These are phyloP conservation scores for Otolemur crassicaudatus DNA, from an alignment of 2,797 vertebrate species.

Conservation along the genomic window DNA sequence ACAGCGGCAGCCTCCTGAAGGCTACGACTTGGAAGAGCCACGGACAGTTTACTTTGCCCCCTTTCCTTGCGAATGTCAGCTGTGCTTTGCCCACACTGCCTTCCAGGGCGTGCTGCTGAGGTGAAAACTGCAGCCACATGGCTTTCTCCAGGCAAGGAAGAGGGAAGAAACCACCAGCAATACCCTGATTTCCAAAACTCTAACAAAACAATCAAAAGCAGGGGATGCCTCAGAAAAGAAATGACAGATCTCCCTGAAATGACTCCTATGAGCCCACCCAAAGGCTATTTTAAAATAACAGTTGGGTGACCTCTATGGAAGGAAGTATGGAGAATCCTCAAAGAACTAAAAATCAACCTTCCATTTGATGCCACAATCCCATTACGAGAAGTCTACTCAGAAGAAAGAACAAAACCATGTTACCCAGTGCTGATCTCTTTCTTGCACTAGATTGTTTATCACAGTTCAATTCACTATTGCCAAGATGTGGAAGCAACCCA, in stretches of 20 bases:
- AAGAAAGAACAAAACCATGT: no score
- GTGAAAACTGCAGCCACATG: slow-evolving; percentile 35
- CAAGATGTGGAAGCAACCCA: no score
- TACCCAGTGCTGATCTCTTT: no score
- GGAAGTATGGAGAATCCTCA: no score
- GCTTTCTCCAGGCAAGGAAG: slow-evolving; percentile 47
- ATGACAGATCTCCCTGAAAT: background rate
- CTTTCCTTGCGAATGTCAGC: background rate
- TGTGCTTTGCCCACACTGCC: background rate
- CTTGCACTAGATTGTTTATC: no score
- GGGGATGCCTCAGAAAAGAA: slow-evolving; percentile 2
- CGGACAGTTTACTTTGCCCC: background rate
- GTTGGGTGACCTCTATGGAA: background rate
- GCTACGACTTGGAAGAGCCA: background rate
- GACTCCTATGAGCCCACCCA: background rate
- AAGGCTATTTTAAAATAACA: background rate
- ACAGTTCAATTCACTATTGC: no score
- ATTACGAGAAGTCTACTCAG: no score
- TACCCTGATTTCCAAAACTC: background rate
- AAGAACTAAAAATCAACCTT: no score
- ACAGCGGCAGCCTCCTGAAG: slow-evolving; percentile 42
- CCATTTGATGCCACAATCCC: no score
- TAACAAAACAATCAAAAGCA: background rate
- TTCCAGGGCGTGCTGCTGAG: background rate
- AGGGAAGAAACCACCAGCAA: slow-evolving; percentile 51